phyloP scores from a whole-genome alignment of 2,113 vertebrate species.

The Glaucomys volans region DNA sequence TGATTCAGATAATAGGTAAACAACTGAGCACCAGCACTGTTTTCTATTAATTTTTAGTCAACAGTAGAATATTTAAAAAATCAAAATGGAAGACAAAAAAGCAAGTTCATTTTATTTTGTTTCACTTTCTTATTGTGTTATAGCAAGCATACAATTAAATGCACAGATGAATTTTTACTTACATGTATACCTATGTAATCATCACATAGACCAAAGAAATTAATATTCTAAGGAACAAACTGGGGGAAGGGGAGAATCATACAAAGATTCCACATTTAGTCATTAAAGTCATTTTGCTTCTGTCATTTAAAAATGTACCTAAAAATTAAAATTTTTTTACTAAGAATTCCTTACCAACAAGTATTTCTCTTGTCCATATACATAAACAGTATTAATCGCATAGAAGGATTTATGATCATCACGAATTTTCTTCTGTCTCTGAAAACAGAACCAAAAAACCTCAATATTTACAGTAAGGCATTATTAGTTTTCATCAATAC shows the following conservation, averaged over 20 bases:
- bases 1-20: conserved; percentile 15
- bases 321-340: conserved; percentile 43
- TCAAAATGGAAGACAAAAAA: background rate
- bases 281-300: conserved; percentile 42
- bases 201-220: conserved; percentile 43
- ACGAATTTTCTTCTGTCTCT: conserved; percentile 91
- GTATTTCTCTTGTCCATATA: conserved; percentile 99
- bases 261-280: background rate
- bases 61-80: background rate
- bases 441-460: conserved; percentile 80
- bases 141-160: conserved; percentile 36
- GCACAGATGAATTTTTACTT: conserved; percentile 40
- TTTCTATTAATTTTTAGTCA: conserved; percentile 52
- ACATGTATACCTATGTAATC: background rate
- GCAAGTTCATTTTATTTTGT: background rate
- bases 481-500: conserved; percentile 46
- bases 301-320: conserved; percentile 32
- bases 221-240: conserved; percentile 36
- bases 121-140: conserved; percentile 35
- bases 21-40: background rate
- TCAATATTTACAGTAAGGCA: conserved; percentile 65
- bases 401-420: conserved; percentile 97
- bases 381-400: conserved; percentile 97
- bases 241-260: conserved; percentile 27
- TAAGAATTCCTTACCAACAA: conserved; percentile 92